These are phyloP conservation scores for Cotesia vestalis DNA, from an alignment of 1,140 invertebrate genomes.

Conservation along the genomic window DNA sequence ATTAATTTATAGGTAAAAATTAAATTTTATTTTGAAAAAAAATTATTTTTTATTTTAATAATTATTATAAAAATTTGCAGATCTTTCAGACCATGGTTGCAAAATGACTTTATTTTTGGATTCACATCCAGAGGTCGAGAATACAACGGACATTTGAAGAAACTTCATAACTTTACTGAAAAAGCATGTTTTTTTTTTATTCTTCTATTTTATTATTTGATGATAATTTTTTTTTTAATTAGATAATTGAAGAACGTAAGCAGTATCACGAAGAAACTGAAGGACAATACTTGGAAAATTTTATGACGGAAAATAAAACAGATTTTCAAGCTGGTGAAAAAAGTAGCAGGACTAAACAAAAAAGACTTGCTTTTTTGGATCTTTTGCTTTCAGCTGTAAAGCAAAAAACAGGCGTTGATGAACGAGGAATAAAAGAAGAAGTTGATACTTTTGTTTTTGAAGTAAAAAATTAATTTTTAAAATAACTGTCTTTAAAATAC, in stretches of 20 bases:
- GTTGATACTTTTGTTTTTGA: slow-evolving; percentile 86
- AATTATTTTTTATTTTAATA: no score
- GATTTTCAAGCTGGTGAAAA: background rate
- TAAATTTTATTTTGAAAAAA: background rate
- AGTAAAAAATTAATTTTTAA: slow-evolving; percentile 50
- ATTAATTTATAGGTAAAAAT: slow-evolving; percentile 37
- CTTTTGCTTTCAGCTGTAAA: slow-evolving; percentile 72
- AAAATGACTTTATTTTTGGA: slow-evolving; percentile 34
- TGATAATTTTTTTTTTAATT: background rate
- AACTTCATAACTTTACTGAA: slow-evolving; percentile 38
- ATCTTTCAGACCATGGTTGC: slow-evolving; percentile 35
- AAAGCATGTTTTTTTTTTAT: slow-evolving; percentile 22
- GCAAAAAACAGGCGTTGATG: slow-evolving; percentile 63
- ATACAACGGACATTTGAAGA: slow-evolving; percentile 32
- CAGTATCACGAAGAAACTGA: slow-evolving; percentile 44
- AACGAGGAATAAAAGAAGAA: slow-evolving; percentile 78
- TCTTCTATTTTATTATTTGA: no score
- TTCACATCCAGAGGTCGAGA: slow-evolving; percentile 40
- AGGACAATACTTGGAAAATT: slow-evolving; percentile 31
- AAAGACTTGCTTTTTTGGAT: slow-evolving; percentile 78
- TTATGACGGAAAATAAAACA: slow-evolving; percentile 7
- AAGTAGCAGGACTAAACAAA: slow-evolving; percentile 23
- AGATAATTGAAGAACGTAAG: slow-evolving; percentile 46
- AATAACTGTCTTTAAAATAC: background rate
- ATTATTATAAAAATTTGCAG: slow-evolving; percentile 18